Base-by-base conservation (phyloP, 64 coral and sea anemone species). In the Montipora foliosa region DNA sequence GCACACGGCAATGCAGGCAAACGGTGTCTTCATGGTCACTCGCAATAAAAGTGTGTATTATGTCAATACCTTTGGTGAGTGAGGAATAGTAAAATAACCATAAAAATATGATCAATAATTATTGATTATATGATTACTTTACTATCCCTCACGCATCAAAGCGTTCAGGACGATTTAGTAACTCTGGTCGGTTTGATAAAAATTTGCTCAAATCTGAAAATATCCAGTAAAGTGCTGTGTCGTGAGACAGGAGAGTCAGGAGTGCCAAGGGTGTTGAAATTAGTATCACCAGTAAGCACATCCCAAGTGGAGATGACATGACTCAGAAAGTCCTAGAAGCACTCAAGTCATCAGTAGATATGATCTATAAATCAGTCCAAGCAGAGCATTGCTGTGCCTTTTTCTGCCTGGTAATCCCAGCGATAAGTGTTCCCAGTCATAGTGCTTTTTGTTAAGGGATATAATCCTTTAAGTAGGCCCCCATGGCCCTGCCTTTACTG, bases 341-440 rank as follows among this genome's bases (percentile, higher is more conserved):
- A 25, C 24, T 25, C 24, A 25, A 25, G 24, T 25, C 0, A 25
- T 25, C 24, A 25, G 24, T 25, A 25, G 24, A 25, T 25, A 25
- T 25, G 24, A 25, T 25, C 24, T 25, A 25, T 25, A 25, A 25
- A 25, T 25, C 24, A 0, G 24, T 25, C 24, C 24, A 25, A 25
- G 24, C 24, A 25, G 24, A 25, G 24, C 24, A 25, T 25, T 25
- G 24, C 24, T 25, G 24, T 89, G 83, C 45, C 81, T 94, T 20
- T 94, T 94, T n/a, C 67, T 5, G 1, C 84, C 85, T 17, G 37
- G 84, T 21, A 94, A 10, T 10, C 89, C 92, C 4, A 89, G 0
- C 85, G 76, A 89, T 81, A 80, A 58, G 67, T 94, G 85, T 47
- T 94, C 92, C 5, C 81, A 5, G n/a, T 80, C 77, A 29, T 29